Evolutionary conservation across 2,113 vertebrate species (phyloP), one percentile per base, ranked within the genome.

Genomic region (Hippocampus barbouri): DNA sequence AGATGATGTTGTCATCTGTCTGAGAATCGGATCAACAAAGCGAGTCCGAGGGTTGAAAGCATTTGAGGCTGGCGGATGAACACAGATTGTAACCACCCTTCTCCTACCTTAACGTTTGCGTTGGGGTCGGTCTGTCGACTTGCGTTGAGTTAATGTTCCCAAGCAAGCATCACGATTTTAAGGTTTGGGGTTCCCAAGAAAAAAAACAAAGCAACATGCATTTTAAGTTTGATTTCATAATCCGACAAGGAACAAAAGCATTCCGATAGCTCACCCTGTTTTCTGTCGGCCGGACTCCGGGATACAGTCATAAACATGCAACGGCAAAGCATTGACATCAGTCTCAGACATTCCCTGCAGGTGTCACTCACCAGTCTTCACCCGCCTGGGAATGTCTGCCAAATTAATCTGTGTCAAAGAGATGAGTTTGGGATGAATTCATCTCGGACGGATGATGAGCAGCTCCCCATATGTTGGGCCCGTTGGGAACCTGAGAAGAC

Each of bases 341-440:
- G 77, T 85, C 80, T 76, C 67, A 74, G 40, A 59, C 73, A 75
- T 64, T 8, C 57, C 65, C 54, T 25, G 9, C 86, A 80, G 79
- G 83, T 81, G 76, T 80, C 72, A 63, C 74, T 72, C 69, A 65
- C 74, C 70, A 64, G 72, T 71, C 75, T 77, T 74, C 86, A 85
- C 83, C 86, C 83, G 83, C 82, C 81, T 76, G 61, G 2, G 74
- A 78, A 73, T 70, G 81, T 84, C 84, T 82, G 86, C 77, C 88
- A 84, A 85, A 88, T 83, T 80, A 80, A 86, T 81, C 79, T 76
- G 72, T 67, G 79, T 49, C 80, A 86, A 12, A 79, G 83, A 86
- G 80, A 89, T 88, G 84, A 87, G 77, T 82, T 83, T 83, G 84
- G 82, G 85, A 83, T 83, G 85, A 82, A 84, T 89, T 79, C 85